These are phyloP conservation scores for Phalangium opilio DNA, from an alignment of 2,888 invertebrate genomes.

Conservation along the genomic window DNA sequence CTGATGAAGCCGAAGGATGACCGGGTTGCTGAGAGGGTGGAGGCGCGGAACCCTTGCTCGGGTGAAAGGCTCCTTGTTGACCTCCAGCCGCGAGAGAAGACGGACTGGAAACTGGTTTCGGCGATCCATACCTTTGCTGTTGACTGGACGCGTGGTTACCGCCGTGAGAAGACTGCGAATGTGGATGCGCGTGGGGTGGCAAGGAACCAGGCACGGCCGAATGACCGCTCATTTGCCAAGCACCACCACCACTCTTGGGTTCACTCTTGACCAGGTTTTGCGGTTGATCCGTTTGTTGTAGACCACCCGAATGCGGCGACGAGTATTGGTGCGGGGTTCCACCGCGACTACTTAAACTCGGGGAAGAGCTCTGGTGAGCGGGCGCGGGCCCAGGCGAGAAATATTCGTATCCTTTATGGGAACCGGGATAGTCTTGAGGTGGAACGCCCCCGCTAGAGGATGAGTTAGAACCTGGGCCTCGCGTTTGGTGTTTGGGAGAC, in stretches of 20 bases:
- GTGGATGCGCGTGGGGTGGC: conserved; percentile 4
- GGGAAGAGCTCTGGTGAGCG: conserved; percentile 19
- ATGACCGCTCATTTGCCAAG: conserved; percentile 2
- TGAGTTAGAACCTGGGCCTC: neutral
- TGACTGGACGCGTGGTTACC: neutral
- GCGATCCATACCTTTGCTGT: conserved; percentile 10
- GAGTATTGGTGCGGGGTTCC: conserved; percentile 12
- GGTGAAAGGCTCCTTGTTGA: neutral
- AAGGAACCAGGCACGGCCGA: neutral
- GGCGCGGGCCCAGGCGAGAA: conserved; percentile 14
- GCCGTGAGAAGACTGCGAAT: neutral
- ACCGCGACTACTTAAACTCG: conserved; percentile 8
- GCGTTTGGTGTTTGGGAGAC: conserved; percentile 15
- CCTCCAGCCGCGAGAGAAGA: neutral
- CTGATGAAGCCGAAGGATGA: conserved; percentile 10
- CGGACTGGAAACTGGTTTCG: neutral
- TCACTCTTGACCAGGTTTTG: conserved; percentile 20
- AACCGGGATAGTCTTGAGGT: conserved; percentile 1
- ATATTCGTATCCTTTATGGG: conserved; percentile 19
- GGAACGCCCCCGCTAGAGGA: neutral
- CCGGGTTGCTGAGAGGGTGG: conserved; percentile 18
- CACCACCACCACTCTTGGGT: conserved; percentile 4
- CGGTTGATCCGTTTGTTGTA: conserved; percentile 17
- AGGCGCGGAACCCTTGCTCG: conserved; percentile 21
- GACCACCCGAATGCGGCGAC: neutral